phyloP scores from a whole-genome alignment of 2,888 invertebrate genomes.

The Lagria hirta region DNA sequence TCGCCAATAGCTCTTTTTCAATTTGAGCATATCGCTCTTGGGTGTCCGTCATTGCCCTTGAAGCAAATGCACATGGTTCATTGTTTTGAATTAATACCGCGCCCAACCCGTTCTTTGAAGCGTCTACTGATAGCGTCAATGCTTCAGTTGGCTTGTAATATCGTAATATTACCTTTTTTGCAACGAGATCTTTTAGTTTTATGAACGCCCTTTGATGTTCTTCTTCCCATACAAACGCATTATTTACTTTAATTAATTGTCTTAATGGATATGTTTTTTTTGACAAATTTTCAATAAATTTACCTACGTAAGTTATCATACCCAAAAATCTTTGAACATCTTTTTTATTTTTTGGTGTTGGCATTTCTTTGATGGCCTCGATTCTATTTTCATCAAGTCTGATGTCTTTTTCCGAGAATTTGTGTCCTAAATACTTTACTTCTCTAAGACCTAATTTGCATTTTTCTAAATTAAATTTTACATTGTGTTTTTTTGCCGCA shows the following conservation, averaged over 20 bases:
- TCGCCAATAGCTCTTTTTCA: constrained; percentile 25
- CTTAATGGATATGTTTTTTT: constrained; percentile 20
- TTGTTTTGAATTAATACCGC: constrained; percentile 36
- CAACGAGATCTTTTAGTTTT: constrained; percentile 23
- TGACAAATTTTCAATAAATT: constrained; percentile 29
- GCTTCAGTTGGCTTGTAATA: constrained; percentile 17
- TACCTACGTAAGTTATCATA: constrained; percentile 35
- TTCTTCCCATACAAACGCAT: constrained; percentile 27
- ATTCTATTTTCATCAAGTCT: constrained; percentile 29
- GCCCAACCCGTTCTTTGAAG: constrained; percentile 29
- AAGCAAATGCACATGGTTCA: constrained; percentile 32
- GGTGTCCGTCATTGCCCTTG: constrained; percentile 16
- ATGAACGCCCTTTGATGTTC: constrained; percentile 22
- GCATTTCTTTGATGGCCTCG: constrained; percentile 31
- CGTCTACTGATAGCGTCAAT: constrained; percentile 30
- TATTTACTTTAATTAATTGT: constrained; percentile 28
- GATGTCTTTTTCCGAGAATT: constrained; percentile 28
- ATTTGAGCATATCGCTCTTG: constrained; percentile 23
- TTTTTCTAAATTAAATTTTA: constrained; percentile 34
- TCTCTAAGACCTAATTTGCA: constrained; percentile 29
- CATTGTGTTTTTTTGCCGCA: constrained; percentile 24
- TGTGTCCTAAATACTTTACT: constrained; percentile 32
- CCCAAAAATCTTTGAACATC: constrained; percentile 39
- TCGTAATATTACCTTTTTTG: constrained; percentile 17
- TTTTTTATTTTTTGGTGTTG: constrained; percentile 31